Base-by-base conservation (phyloP, 1,140 invertebrate species). In the Nephotettix cincticeps region DNA sequence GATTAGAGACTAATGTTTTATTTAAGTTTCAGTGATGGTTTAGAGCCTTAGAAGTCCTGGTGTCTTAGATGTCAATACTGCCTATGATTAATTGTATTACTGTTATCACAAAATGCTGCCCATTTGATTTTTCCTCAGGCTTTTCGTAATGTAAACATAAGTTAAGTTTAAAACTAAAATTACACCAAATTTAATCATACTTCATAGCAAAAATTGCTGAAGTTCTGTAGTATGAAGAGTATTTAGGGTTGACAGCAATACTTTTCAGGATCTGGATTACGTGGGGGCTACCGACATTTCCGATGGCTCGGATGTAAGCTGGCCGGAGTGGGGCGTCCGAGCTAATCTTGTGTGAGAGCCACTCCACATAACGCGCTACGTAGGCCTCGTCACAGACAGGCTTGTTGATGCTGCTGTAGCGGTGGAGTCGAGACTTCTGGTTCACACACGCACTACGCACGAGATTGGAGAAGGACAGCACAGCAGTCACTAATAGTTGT, bases 191-290 rank as follows among this genome's bases (percentile, higher is more conserved):
- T 51, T n/a, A 51, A 51, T 4, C 56, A 27, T 23, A 61, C 56
- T 25, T 61, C 56, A 61, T 61, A 14, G 56, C 56, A n/a, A 61
- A 61, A 14, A 61, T 23, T 27, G 56, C 56, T 27, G 56, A 61
- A 9, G 56, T 61, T 23, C 23, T 14, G 23, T 21, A 23, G n/a
- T 61, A 61, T 27, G 56, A 61, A 6, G 56, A 61, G 56, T 61
- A 61, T 25, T 61, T 25, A 3, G 27, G 23, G 25, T 29, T 61
- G 56, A 27, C 14, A 9, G 25, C 56, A 29, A 25, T 27, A 14
- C 23, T 29, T 61, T 23, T 25, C 56, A 61, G 27, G 9, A 29
- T 23, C 28, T 25, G 6, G 6, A 61, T 25, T 2, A 23, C 23
- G 3, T 61, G 14, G 3, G 21, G 21, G 25, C 56, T 61, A 3